Conservation (phyloP, 2,113 vertebrate genomes). For the Recurvirostra avosetta region DNA sequence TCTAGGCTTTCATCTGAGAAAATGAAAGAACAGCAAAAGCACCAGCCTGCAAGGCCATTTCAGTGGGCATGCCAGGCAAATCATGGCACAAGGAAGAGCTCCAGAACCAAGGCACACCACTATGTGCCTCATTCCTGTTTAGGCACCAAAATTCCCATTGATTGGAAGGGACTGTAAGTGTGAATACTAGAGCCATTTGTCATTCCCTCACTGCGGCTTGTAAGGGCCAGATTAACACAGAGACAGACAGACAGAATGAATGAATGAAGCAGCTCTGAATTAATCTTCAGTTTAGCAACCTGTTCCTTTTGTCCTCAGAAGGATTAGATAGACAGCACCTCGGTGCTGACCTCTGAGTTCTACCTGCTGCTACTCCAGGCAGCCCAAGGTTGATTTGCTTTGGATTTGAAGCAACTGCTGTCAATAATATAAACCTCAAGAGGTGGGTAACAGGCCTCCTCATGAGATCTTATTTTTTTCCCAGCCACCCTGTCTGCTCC, state of each 20-base stretch:
- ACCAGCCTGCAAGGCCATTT: background rate
- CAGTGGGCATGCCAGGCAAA: background rate
- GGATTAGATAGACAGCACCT: background rate
- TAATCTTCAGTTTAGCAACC: background rate
- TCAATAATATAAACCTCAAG: slow-evolving; percentile 12
- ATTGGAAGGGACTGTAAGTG: background rate
- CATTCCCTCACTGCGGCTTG: background rate
- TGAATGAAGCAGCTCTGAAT: background rate
- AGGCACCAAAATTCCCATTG: background rate
- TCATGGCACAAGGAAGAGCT: background rate
- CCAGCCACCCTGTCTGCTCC: background rate
- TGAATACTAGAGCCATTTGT: background rate
- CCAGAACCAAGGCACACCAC: background rate
- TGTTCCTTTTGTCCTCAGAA: background rate
- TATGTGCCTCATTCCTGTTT: background rate
- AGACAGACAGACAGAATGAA: background rate
- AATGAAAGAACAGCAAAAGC: background rate
- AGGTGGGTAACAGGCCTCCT: background rate
- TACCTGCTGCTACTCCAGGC: background rate
- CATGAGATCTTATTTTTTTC: background rate
- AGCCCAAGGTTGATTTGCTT: background rate
- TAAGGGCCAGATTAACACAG: background rate
- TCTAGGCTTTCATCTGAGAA: background rate
- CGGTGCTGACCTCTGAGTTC: background rate
- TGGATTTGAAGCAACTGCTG: slow-evolving; percentile 16